These are phyloP conservation scores for Ormyrus thymus DNA, from an alignment of 2,888 invertebrate species.

Conservation along the genomic window DNA sequence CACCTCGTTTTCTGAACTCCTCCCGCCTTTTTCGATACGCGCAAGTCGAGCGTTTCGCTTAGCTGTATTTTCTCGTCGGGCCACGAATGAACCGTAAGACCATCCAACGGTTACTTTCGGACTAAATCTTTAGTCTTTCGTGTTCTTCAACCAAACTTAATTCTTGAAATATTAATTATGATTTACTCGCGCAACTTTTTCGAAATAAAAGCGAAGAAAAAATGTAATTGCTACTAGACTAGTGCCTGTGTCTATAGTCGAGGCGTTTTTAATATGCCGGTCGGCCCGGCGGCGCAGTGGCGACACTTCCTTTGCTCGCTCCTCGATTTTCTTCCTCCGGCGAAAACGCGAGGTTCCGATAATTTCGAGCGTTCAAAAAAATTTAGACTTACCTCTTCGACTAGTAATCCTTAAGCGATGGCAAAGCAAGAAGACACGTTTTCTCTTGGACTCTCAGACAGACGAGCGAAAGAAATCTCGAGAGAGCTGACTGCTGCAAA, in stretches of 20 bases:
- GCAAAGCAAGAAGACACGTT: background rate
- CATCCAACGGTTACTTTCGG: background rate
- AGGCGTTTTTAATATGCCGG: conserved; percentile 43
- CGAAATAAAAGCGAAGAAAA: no score
- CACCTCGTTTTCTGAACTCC: conserved; percentile 26
- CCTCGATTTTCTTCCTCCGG: background rate
- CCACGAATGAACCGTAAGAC: background rate
- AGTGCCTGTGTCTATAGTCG: background rate
- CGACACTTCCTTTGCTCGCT: background rate
- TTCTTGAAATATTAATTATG: no score
- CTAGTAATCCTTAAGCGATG: background rate
- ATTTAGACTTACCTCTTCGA: conserved; percentile 22
- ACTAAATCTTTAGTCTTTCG: background rate
- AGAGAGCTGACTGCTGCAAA: conserved; percentile 16
- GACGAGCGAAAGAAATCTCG: conserved; percentile 1
- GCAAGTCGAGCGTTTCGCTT: conserved; percentile 16
- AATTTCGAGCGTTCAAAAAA: background rate
- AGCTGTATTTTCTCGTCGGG: background rate
- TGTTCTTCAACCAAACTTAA: background rate
- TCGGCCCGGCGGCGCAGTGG: conserved; percentile 19
- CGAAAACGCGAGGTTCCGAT: background rate
- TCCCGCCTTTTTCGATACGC: conserved; percentile 53
- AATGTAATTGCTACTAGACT: no score
- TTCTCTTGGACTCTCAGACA: conserved; percentile 7
- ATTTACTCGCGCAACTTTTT: no score